Percentiles rank a stretch among this genome's conserved stretches.
Conservation (phyloP, 2,888 invertebrate species). For the Cerastis rubricosa region DNA sequence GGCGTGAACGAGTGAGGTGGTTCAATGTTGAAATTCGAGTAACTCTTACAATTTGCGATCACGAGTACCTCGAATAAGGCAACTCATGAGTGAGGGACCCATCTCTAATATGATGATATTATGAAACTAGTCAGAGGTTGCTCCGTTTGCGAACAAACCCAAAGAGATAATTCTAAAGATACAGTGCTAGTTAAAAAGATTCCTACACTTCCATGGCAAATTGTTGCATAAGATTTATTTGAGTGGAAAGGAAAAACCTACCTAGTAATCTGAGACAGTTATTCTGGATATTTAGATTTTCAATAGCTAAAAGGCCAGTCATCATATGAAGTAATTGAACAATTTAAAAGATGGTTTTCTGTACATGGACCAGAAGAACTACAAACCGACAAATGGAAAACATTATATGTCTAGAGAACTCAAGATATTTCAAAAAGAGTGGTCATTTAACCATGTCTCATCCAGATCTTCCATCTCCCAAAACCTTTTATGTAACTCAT, state of each 20-base stretch:
- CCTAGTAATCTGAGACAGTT: conserved; percentile 30
- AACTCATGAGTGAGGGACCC: too few species aligned
- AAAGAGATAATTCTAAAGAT: conserved; percentile 14
- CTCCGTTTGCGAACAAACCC: conserved; percentile 9
- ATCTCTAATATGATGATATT: background rate
- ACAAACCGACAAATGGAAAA: conserved; percentile 43
- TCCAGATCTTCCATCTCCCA: conserved; percentile 21
- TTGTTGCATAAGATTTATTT: conserved; percentile 5
- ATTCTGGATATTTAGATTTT: conserved; percentile 36
- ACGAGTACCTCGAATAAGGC: too few species aligned
- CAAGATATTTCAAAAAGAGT: conserved; percentile 17
- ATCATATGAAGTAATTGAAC: conserved; percentile 33
- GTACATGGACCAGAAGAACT: conserved; percentile 46
- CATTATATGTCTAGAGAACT: conserved; percentile 44
- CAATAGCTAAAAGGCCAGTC: conserved; percentile 21
- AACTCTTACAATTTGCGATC: too few species aligned
- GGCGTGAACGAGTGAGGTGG: too few species aligned
- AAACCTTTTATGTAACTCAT: conserved; percentile 26
- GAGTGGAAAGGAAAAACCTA: conserved; percentile 11
- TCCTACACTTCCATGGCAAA: conserved; percentile 17
- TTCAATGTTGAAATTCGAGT: too few species aligned
- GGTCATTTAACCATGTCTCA: too few species aligned
- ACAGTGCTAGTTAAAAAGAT: conserved; percentile 11
- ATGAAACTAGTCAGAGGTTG: conserved; percentile 10
- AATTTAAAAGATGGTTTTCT: conserved; percentile 45